Conservation (phyloP, 2,113 vertebrate species). For the Martes martes region DNA sequence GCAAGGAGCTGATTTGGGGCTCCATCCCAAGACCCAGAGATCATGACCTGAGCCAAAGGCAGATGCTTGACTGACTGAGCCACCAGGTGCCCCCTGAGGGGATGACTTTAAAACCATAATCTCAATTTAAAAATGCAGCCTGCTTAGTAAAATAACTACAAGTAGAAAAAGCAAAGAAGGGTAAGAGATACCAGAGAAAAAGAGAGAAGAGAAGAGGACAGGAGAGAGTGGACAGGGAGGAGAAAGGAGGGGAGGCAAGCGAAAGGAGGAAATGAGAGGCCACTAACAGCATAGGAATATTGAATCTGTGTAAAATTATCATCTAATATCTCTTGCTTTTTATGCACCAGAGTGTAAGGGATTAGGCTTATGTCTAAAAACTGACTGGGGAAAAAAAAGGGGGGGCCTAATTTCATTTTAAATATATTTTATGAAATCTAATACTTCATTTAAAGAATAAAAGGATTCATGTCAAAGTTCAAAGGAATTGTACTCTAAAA, state of each 20-base stretch:
- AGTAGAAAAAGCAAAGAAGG: background rate
- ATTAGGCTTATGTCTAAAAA: background rate
- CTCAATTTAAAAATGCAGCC: constrained; percentile 10
- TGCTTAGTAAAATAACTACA: background rate
- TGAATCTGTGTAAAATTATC: background rate
- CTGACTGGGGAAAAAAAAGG: background rate
- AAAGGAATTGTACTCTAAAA: background rate
- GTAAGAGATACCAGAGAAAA: background rate
- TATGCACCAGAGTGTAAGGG: background rate
- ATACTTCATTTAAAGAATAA: background rate
- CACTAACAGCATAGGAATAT: background rate
- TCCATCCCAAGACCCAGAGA: background rate
- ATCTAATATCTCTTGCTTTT: background rate
- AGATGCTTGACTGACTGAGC: background rate
- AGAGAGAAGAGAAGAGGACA: background rate
- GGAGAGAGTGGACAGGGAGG: background rate
- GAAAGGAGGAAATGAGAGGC: background rate
- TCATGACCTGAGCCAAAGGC: background rate
- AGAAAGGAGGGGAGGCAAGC: background rate
- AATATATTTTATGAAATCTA: background rate
- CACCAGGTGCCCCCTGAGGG: background rate
- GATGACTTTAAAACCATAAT: background rate
- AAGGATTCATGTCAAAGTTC: background rate
- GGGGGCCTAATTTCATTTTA: background rate
- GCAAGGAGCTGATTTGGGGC: background rate